Conservation (phyloP, 1,140 invertebrate genomes). For the Pseudachorutes palmiensis region DNA sequence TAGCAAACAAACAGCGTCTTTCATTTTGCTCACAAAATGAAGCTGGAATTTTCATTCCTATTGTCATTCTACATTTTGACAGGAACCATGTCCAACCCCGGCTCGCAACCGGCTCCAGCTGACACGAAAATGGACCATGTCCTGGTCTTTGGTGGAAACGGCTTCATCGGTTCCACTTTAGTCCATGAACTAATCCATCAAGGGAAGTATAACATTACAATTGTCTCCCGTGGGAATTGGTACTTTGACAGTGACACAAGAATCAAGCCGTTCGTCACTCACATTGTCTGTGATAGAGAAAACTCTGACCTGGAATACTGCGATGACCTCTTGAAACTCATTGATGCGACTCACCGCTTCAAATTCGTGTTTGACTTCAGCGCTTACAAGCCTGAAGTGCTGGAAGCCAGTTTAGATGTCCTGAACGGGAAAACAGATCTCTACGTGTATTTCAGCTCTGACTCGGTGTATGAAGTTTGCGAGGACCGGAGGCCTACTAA, state of each 20-base stretch:
- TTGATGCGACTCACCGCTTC: slow-evolving; percentile 39
- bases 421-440: slow-evolving; percentile 40
- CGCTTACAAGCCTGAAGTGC: slow-evolving; percentile 43
- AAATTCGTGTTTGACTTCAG: slow-evolving; percentile 48
- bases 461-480: slow-evolving; percentile 50
- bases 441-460: slow-evolving; percentile 48
- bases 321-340: slow-evolving; percentile 38
- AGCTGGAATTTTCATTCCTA: neutral
- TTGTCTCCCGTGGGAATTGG: slow-evolving; percentile 47
- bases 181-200: slow-evolving; percentile 40
- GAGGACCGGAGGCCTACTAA: slow-evolving; percentile 22
- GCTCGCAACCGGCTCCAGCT: neutral
- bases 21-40: neutral
- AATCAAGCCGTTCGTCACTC: slow-evolving; percentile 42
- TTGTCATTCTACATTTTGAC: neutral
- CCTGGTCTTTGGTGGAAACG: slow-evolving; percentile 48
- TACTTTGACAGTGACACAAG: slow-evolving; percentile 45
- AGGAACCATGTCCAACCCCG: neutral
- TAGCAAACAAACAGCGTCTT: neutral
- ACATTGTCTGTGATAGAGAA: slow-evolving; percentile 43
- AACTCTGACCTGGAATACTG: slow-evolving; percentile 41
- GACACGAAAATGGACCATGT: slow-evolving; percentile 26
- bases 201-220: slow-evolving; percentile 39
- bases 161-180: slow-evolving; percentile 45
- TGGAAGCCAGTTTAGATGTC: slow-evolving; percentile 41